Base-by-base conservation (phyloP, 2,888 invertebrate genomes). In the Ochropleura plecta region DNA sequence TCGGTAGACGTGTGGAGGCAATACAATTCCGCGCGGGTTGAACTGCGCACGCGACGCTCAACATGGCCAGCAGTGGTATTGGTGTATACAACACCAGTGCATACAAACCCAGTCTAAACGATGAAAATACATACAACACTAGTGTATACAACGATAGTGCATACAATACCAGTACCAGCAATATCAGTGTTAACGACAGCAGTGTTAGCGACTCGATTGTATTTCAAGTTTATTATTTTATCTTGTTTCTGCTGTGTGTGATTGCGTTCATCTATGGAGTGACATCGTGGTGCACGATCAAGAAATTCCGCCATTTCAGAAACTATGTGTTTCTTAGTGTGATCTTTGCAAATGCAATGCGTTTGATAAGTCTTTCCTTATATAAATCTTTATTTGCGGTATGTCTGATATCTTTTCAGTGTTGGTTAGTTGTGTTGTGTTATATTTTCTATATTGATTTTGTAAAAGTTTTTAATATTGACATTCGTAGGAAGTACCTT, bases 261-360 rank as follows among this genome's bases (percentile, higher is more conserved):
- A 10, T 10, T 10, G 64, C 46, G 10, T 10, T 48, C 20, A 16
- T 48, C 16, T 48, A 48, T 1, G 46, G 20, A 48, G 16, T 63
- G 20, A 6, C 10, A 14, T n/a, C 66, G 20, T 67, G 66, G 66
- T 67, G 42, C 20, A 40, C 6, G 1, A 53, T 67, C n/a, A 53
- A 44, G 16, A 67, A 67, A n/a, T 67, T 67, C 3, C 66, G 66
- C 42, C 20, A 67, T 53, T 67, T 44, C 20, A 53, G 53, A 53
- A 67, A 67, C 16, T 67, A 53, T 67, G 53, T 67, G 42, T 14
- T 67, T n/a, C 53, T 53, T 16, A 67, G 9, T 14, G n/a, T 18
- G 9, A 67, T 67, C 5, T 46, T 63, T 6, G 63, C 46, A 16
- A 46, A 63, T 16, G 16, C 16, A 46, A 63, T 63, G 63, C 63